Percentiles rank a stretch among this genome's conserved stretches.
These are phyloP conservation scores for Tribolium madens DNA, from an alignment of 1,140 invertebrate genomes.

Conservation along the genomic window DNA sequence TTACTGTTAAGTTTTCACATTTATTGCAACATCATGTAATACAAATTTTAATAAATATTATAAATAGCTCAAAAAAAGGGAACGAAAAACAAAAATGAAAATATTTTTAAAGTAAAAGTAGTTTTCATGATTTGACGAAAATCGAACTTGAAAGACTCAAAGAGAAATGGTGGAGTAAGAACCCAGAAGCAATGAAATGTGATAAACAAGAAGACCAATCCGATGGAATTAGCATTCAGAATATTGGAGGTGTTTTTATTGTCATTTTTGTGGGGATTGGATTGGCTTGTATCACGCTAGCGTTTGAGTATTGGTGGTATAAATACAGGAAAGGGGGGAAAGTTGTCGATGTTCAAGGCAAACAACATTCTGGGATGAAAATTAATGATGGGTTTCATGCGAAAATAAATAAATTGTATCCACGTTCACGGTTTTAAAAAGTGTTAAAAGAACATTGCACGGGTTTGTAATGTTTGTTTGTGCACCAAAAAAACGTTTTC, in stretches of 20 bases:
- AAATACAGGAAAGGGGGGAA: slow-evolving; percentile 73
- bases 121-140: too few species aligned
- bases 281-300: slow-evolving; percentile 90
- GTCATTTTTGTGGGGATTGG: slow-evolving; percentile 95
- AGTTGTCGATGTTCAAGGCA: slow-evolving; percentile 70
- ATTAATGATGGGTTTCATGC: slow-evolving; percentile 16
- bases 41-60: too few species aligned
- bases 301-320: slow-evolving; percentile 96
- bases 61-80: too few species aligned
- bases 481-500: background rate
- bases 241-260: slow-evolving; percentile 98
- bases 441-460: background rate
- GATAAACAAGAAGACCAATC: slow-evolving; percentile 91
- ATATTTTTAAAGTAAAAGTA: too few species aligned
- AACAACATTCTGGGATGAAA: slow-evolving; percentile 15
- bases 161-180: slow-evolving; percentile 95
- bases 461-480: background rate
- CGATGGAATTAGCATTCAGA: slow-evolving; percentile 96
- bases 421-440: slow-evolving; percentile 41
- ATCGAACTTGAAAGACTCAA: slow-evolving; percentile 92
- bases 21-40: too few species aligned
- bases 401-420: slow-evolving; percentile 36
- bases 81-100: too few species aligned
- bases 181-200: slow-evolving; percentile 82
- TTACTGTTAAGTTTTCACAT: too few species aligned